Evolutionary conservation across 2,888 invertebrate species (phyloP).

Genomic region (Rhagonycha fulva): DNA sequence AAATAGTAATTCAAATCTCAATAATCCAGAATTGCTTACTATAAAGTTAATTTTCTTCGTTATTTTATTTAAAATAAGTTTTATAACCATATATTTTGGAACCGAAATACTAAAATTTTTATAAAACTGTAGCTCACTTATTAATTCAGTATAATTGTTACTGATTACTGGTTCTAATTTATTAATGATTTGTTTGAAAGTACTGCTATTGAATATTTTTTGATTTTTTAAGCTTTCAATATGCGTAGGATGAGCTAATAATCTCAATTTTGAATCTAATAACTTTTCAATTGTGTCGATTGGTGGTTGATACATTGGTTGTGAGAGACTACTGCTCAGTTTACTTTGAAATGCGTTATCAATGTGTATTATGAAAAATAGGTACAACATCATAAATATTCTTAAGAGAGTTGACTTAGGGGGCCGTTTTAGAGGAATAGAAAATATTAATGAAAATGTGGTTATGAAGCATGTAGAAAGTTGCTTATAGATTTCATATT

Average conservation of each 20-base stretch:
- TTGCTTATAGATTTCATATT: too few relatives aligned
- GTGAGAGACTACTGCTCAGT: background rate
- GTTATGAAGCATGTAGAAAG: too few relatives aligned
- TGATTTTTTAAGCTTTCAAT: background rate
- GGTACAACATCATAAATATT: too few relatives aligned
- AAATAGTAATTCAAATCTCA: background rate
- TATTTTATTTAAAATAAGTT: background rate
- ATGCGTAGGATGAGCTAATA: background rate
- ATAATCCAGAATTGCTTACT: background rate
- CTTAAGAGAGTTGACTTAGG: too few relatives aligned
- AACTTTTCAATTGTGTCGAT: background rate
- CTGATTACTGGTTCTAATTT: background rate
- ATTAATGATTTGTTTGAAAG: background rate
- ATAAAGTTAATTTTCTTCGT: background rate
- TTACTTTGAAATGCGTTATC: background rate
- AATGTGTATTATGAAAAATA: too few relatives aligned
- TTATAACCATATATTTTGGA: background rate
- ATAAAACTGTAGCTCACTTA: background rate
- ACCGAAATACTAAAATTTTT: background rate
- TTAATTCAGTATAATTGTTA: background rate
- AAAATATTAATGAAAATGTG: too few relatives aligned
- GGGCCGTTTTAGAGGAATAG: too few relatives aligned
- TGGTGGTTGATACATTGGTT: background rate
- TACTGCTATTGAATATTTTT: background rate
- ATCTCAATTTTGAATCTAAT: background rate